Evolutionary conservation across 1,140 invertebrate species (phyloP).

Genomic region (Elysia chlorotica): DNA sequence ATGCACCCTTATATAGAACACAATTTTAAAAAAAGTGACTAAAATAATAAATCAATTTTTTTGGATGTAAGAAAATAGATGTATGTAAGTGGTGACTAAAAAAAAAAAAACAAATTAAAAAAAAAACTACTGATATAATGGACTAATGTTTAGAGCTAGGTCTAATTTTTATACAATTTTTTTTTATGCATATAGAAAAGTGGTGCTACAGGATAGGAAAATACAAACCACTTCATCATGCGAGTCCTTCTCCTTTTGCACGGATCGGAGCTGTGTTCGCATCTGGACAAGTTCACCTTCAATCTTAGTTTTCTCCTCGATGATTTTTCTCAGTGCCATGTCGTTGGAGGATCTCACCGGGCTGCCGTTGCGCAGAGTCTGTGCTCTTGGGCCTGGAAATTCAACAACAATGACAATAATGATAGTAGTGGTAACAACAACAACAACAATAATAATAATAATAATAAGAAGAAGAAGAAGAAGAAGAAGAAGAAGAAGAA

Average conservation of each 20-base stretch:
- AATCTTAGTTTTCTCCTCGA: conserved; percentile 54
- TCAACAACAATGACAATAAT: no score
- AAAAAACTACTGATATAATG: no score
- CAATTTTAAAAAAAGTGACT: not conserved
- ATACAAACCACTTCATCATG: conserved; percentile 39
- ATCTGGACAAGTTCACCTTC: conserved; percentile 47
- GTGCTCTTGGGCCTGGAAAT: conserved; percentile 1
- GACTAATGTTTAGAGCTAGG: no score
- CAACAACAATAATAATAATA: no score
- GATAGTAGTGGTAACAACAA: no score
- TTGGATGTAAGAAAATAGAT: no score
- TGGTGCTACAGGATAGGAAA: no score
- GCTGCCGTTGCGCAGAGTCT: conserved; percentile 24
- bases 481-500: not conserved
- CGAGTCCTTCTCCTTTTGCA: conserved; percentile 43
- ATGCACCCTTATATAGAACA: no score
- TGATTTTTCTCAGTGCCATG: conserved; percentile 48
- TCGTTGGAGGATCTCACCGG: conserved; percentile 41
- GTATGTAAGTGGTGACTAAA: no score
- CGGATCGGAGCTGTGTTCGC: conserved; percentile 31
- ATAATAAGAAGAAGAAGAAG: not conserved
- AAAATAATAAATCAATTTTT: not conserved
- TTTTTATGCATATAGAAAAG: no score
- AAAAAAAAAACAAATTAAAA: no score
- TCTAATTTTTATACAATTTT: no score